phyloP scores from a whole-genome alignment of 23 tunicate species.

The Halocynthia roretzi region DNA sequence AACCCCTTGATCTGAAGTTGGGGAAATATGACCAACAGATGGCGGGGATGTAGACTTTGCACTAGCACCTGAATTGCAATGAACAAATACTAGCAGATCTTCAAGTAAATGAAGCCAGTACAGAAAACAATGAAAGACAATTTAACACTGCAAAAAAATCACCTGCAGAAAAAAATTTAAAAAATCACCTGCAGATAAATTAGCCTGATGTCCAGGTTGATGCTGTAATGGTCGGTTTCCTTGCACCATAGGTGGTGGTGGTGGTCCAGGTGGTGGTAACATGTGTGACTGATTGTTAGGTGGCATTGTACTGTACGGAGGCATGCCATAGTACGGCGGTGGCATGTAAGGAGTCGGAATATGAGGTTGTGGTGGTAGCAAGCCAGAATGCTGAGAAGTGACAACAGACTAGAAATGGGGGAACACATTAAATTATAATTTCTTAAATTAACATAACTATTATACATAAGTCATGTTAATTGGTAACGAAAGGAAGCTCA shows the following conservation, averaged over 20 bases:
- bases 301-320: constrained; percentile 20
- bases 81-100: too few relatives aligned
- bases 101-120: too few relatives aligned
- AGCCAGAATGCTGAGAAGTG: constrained; percentile 69
- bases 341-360: constrained; percentile 49
- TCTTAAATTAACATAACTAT: neutral
- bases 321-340: constrained; percentile 25
- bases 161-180: neutral
- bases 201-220: neutral
- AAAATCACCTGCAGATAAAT: neutral
- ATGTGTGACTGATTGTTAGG: constrained; percentile 16
- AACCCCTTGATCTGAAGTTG: constrained; percentile 87
- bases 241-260: constrained; percentile 2
- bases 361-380: constrained; percentile 52
- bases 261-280: constrained; percentile 21
- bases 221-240: neutral
- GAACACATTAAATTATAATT: constrained; percentile 5
- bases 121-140: too few relatives aligned
- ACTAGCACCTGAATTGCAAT: neutral
- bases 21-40: constrained; percentile 62
- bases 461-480: neutral
- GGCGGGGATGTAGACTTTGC: constrained; percentile 63
- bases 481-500: neutral
- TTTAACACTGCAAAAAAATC: neutral
- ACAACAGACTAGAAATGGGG: constrained; percentile 56